Conservation (phyloP, 2,888 invertebrate species). For the Marasmarcha lunaedactyla region DNA sequence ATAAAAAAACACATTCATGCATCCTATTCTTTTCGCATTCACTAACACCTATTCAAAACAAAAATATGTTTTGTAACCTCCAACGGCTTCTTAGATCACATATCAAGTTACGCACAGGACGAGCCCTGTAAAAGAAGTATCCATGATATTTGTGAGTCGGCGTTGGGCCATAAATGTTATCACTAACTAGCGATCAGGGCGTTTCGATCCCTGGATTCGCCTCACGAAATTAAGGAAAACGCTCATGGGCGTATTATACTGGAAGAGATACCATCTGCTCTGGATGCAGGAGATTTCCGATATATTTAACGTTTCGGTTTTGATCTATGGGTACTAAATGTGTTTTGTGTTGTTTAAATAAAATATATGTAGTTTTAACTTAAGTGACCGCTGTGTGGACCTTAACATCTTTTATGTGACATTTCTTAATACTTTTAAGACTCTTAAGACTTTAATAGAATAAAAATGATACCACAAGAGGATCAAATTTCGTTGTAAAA, state of each 20-base stretch:
- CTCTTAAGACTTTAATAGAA: too few relatives aligned
- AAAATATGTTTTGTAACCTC: too few relatives aligned
- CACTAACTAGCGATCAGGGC: conserved; percentile 63
- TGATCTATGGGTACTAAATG: background rate
- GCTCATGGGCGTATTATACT: conserved; percentile 69
- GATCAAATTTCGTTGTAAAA: too few relatives aligned
- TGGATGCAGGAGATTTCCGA: conserved; percentile 35
- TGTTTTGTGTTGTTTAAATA: background rate
- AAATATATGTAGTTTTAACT: too few relatives aligned
- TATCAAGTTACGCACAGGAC: background rate
- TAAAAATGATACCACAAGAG: too few relatives aligned
- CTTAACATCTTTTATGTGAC: too few relatives aligned
- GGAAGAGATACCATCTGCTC: conserved; percentile 41
- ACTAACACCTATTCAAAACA: too few relatives aligned
- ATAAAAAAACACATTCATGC: too few relatives aligned
- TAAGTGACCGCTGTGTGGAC: too few relatives aligned
- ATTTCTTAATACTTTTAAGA: too few relatives aligned
- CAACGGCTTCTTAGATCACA: background rate
- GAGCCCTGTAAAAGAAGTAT: conserved; percentile 21
- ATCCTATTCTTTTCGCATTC: too few relatives aligned
- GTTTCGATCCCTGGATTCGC: conserved; percentile 63
- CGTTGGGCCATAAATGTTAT: conserved; percentile 59
- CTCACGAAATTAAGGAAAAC: conserved; percentile 70
- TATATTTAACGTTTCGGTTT: conserved; percentile 5
- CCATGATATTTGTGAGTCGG: conserved; percentile 48